Evolutionary conservation across 2,888 invertebrate species (phyloP), one percentile per base, ranked within the genome.

Genomic region (Drosophila mimetica): DNA sequence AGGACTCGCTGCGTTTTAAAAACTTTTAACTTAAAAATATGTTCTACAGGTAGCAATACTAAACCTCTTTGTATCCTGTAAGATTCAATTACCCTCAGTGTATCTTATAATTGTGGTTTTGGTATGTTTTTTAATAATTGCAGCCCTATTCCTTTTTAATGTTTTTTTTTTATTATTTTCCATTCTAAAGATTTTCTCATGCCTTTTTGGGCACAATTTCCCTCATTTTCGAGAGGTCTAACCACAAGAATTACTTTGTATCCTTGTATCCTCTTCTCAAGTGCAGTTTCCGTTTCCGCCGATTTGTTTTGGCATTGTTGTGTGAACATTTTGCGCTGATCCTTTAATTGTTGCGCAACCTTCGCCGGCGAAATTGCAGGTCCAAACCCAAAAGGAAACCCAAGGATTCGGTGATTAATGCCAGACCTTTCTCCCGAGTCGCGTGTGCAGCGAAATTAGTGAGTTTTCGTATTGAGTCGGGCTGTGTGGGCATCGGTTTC

Each of bases 301-400:
- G 75, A 54, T 47, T 70, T 79, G 76, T 80, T 86, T 76, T 86
- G 77, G 77, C 75, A 82, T 82, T 83, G 74, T 86, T 89, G 89
- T 90, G 90, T 90, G 89, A 89, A 88, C 66, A 76, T 78, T 75
- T 77, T 72, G 64, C 77, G 70, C 82, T 77, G 89, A 89, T 88
- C 89, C 89, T 74, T 74, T 87, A 90, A 89, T 90, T 85, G 59
- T 74, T 76, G 73, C 71, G 60, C 79, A 85, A 82, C 81, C 39
- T 75, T 79, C 57, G 59, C 39, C 28, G 22, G 32, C 28, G 32
- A 52, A 30, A 41, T 20, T 39, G n/a, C 30, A 20, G 42, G 46
- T 16, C 46, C 6, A 16, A 4, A n/a, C 6, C 18, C 2, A 8
- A 32, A 8, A 32, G 20, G 20, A 41, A 55, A 16, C 52, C 52